A percentile compares a stretch with the other conserved stretches of the same genome.
These are phyloP conservation scores for Coreius guichenoti DNA, from an alignment of 2,797 vertebrate genomes.

Conservation along the genomic window DNA sequence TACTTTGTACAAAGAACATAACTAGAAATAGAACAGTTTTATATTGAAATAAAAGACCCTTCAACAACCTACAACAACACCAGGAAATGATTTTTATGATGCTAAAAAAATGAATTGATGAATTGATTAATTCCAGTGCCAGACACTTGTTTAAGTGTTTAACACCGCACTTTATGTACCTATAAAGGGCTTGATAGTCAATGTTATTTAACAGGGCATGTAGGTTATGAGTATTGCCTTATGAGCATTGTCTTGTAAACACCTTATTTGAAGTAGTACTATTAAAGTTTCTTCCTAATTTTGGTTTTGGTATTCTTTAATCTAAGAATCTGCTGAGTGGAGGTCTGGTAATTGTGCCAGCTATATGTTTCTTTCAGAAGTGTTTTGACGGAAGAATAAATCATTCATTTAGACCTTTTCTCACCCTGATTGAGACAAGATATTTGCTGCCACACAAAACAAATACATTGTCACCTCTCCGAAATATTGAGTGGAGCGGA, in stretches of 20 bases:
- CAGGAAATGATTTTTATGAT: background rate
- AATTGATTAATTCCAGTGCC: background rate
- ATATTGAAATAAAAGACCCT: background rate
- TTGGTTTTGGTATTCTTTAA: constrained; percentile 30
- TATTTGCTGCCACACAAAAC: constrained; percentile 50
- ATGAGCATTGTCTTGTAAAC: background rate
- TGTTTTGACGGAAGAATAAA: constrained; percentile 53
- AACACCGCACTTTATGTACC: background rate
- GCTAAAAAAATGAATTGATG: background rate
- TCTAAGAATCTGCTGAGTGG: constrained; percentile 41
- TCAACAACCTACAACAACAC: background rate
- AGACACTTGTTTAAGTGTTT: background rate
- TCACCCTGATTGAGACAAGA: constrained; percentile 51
- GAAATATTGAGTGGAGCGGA: constrained; percentile 50
- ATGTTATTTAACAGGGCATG: background rate
- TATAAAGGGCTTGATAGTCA: background rate
- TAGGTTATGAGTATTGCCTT: background rate
- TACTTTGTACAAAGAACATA: background rate
- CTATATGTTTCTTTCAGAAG: constrained; percentile 39
- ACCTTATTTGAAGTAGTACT: background rate
- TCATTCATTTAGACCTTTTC: constrained; percentile 54
- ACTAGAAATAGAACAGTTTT: background rate
- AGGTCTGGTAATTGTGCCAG: constrained; percentile 40
- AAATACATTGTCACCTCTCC: constrained; percentile 43
- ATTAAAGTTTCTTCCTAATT: background rate